Evolutionary conservation across 2,888 invertebrate species (phyloP).

Genomic region (Aporophyla nigra): DNA sequence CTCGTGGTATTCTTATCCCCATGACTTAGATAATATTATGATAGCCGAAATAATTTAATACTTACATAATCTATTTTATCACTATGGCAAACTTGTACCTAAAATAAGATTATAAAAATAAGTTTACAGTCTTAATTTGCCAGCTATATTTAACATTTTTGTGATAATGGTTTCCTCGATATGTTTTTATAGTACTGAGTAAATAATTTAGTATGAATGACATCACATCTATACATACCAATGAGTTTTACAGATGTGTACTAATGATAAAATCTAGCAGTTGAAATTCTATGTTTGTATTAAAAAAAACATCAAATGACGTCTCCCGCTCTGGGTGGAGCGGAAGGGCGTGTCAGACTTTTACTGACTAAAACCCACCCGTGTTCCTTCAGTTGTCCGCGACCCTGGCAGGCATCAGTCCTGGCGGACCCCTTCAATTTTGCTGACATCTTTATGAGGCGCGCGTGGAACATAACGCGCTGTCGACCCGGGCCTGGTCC

Average conservation of each 20-base stretch:
- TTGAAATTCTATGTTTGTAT: background rate
- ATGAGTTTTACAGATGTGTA: background rate
- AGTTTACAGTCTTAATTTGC: background rate
- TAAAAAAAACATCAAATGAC: too few species aligned
- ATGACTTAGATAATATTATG: slow-evolving; percentile 2
- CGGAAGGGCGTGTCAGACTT: too few species aligned
- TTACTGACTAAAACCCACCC: too few species aligned
- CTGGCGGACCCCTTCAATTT: too few species aligned
- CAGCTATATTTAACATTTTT: background rate
- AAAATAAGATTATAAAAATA: slow-evolving; percentile 2
- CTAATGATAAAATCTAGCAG: background rate
- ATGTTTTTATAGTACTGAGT: background rate
- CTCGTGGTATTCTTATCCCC: background rate
- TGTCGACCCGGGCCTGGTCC: too few species aligned
- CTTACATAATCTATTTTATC: background rate
- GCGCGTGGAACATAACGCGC: too few species aligned
- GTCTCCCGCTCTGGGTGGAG: too few species aligned
- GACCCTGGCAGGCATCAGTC: too few species aligned
- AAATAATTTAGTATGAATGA: background rate
- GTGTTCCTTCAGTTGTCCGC: too few species aligned
- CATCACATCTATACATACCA: background rate
- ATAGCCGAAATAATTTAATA: background rate
- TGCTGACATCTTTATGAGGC: too few species aligned
- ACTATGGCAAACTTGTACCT: background rate
- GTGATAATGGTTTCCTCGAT: background rate